Conservation (phyloP, 2,113 vertebrate species). For the Cricetomys ansorgei region DNA sequence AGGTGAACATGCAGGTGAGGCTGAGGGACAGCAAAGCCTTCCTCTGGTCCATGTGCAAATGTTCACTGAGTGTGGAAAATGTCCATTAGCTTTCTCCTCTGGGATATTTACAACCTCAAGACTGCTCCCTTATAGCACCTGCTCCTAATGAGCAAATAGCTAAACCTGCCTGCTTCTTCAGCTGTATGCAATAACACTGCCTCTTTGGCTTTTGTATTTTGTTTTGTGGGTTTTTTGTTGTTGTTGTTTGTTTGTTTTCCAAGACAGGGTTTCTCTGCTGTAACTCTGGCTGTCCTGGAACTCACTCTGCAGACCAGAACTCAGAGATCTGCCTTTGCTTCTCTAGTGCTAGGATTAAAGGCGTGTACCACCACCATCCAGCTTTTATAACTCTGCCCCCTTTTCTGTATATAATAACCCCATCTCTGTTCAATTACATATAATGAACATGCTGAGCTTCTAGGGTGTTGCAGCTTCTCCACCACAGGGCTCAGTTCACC, state of each 20-base stretch:
- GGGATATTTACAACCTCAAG: not conserved
- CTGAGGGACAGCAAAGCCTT: not conserved
- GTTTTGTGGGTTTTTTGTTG: too few species aligned
- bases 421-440: not conserved
- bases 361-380: too few species aligned
- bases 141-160: not conserved
- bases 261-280: too few species aligned
- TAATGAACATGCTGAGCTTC: not conserved
- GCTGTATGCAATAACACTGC: not conserved
- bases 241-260: too few species aligned
- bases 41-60: not conserved
- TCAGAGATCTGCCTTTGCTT: too few species aligned
- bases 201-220: too few species aligned
- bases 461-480: not conserved
- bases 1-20: not conserved
- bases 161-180: too few species aligned
- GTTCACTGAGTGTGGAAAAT: not conserved
- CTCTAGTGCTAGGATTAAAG: too few species aligned
- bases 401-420: not conserved
- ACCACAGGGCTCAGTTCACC: not conserved
- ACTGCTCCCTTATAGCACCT: not conserved
- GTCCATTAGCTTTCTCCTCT: not conserved
- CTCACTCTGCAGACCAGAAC: too few species aligned
- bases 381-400: not conserved
- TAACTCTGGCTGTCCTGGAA: too few species aligned